Evolutionary conservation across 2,113 vertebrate species (phyloP).

Genomic region (Recurvirostra avosetta): DNA sequence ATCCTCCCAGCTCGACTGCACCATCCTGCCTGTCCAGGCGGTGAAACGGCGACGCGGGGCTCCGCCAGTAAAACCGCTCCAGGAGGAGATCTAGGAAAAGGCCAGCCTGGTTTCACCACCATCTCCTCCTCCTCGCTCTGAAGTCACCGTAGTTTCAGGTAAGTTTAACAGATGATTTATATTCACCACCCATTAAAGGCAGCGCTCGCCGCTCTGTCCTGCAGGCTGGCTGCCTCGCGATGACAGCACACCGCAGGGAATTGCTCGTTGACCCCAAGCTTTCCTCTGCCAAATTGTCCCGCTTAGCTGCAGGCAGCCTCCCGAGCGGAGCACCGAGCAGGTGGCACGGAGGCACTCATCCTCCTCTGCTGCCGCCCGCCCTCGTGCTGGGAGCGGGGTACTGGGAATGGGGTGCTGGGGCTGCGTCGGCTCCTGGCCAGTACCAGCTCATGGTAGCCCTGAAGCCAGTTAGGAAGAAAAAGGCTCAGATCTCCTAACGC

Average conservation of each 20-base stretch:
- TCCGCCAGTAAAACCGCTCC: neutral
- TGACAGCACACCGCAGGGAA: neutral
- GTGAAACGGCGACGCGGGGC: neutral
- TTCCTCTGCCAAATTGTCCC: neutral
- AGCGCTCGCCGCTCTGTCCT: neutral
- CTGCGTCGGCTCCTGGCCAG: accelerated
- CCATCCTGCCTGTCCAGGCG: neutral
- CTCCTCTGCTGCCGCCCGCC: no score
- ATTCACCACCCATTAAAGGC: neutral
- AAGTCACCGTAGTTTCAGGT: neutral
- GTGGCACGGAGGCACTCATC: neutral
- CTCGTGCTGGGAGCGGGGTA: neutral
- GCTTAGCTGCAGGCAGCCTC: neutral
- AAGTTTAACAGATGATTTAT: neutral
- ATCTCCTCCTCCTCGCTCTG: neutral
- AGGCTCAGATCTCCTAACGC: accelerated
- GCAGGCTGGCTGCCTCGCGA: neutral
- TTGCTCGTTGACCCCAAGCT: neutral
- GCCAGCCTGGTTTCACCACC: neutral
- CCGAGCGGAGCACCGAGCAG: accelerated
- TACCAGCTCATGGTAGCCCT: neutral
- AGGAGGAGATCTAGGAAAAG: neutral
- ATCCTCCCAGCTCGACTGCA: accelerated
- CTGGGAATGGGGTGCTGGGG: neutral
- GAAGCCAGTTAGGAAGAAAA: neutral